phyloP scores from a whole-genome alignment of 2,888 invertebrate species.

The Boloria selene region DNA sequence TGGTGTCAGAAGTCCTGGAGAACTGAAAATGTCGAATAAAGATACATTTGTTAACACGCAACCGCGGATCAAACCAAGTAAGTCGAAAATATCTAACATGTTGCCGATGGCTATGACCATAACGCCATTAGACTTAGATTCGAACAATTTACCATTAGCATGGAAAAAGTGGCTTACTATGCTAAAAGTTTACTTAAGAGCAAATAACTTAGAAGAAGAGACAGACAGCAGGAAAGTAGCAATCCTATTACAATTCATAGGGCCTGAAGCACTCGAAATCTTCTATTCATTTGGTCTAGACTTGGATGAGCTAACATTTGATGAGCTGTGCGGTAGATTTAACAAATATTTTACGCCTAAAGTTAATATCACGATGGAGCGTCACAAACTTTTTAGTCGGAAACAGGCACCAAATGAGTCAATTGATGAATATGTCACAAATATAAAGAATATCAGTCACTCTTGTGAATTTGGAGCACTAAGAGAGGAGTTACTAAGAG shows the following conservation, averaged over 20 bases:
- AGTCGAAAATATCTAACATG: too few species aligned
- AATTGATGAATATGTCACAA: background rate
- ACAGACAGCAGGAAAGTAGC: background rate
- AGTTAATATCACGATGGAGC: background rate
- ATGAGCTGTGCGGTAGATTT: too few species aligned
- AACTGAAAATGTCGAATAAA: too few species aligned
- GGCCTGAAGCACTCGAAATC: background rate
- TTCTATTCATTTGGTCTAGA: background rate
- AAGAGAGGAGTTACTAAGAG: background rate
- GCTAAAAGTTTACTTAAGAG: background rate
- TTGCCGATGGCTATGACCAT: too few species aligned
- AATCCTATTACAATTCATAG: background rate
- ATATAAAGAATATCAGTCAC: conserved; percentile 1
- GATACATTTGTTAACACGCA: too few species aligned
- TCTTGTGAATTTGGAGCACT: background rate
- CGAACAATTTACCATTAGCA: background rate
- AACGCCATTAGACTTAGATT: background rate
- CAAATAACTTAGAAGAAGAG: background rate
- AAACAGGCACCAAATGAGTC: background rate
- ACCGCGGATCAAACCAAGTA: too few species aligned
- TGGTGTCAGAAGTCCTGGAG: too few species aligned
- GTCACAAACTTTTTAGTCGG: background rate
- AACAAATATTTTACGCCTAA: background rate
- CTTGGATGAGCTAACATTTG: background rate
- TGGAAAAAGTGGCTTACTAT: background rate